Percentiles rank a stretch among this genome's conserved stretches.
These are phyloP conservation scores for Mus spicilegus DNA, from an alignment of 2,113 vertebrate species.

Conservation along the genomic window DNA sequence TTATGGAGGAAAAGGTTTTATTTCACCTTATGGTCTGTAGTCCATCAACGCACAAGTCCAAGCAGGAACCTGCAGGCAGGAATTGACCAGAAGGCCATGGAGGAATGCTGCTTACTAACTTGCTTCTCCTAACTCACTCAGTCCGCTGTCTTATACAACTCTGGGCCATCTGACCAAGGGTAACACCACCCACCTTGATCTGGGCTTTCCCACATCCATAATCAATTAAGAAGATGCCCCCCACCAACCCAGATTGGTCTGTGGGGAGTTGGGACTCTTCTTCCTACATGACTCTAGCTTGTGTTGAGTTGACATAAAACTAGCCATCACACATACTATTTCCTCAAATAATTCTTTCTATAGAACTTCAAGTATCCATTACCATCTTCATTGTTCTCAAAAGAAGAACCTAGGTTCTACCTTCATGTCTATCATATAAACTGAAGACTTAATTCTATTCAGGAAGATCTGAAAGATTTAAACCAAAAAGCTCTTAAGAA, in stretches of 20 bases:
- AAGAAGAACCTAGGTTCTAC: background rate
- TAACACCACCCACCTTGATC: background rate
- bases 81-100: background rate
- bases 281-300: background rate
- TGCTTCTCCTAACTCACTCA: background rate
- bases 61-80: too few relatives aligned
- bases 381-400: slow-evolving; percentile 21
- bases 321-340: background rate
- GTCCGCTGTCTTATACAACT: background rate
- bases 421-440: slow-evolving; percentile 20
- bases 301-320: background rate
- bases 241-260: too few relatives aligned
- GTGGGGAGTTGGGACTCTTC: background rate
- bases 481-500: slow-evolving; percentile 2
- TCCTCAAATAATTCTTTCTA: slow-evolving; percentile 46
- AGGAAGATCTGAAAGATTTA: background rate
- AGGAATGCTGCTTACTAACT: background rate
- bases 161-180: background rate
- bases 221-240: background rate
- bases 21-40: background rate
- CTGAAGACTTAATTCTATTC: background rate
- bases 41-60: background rate
- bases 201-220: background rate
- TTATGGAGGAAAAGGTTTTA: background rate
- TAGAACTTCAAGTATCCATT: slow-evolving; percentile 14